Evolutionary conservation across 2,888 invertebrate species (phyloP).

Genomic region (Euplagia quadripunctaria): DNA sequence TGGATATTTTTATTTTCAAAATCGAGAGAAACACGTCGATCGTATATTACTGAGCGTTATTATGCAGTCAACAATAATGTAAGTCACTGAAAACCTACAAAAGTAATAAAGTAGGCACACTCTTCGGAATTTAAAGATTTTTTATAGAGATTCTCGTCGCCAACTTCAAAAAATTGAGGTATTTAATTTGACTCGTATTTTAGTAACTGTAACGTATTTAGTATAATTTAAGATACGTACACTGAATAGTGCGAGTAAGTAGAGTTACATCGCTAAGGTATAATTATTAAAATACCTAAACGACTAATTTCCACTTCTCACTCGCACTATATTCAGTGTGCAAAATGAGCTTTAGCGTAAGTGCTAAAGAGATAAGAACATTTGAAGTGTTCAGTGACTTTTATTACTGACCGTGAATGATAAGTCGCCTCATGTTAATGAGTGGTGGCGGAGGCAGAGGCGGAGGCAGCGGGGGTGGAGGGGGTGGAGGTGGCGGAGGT

Average conservation of each 20-base stretch:
- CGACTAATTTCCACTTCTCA: not conserved
- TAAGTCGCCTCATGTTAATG: too few species aligned
- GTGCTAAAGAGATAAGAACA: not conserved
- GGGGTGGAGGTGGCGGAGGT: slow-evolving; percentile 53
- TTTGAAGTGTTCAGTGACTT: not conserved
- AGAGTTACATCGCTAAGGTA: not conserved
- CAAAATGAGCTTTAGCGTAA: not conserved
- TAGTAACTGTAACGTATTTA: not conserved
- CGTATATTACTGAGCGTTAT: not conserved
- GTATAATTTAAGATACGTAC: not conserved
- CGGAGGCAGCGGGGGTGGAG: not conserved
- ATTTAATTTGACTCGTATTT: slow-evolving; percentile 1
- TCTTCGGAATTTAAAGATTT: not conserved
- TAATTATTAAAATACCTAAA: not conserved
- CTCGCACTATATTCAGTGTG: not conserved
- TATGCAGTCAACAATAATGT: not conserved
- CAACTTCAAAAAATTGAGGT: not conserved
- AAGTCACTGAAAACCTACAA: not conserved
- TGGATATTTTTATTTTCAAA: not conserved
- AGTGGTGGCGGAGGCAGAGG: slow-evolving; percentile 48
- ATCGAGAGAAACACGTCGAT: not conserved
- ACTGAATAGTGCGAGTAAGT: not conserved
- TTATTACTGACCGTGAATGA: too few species aligned
- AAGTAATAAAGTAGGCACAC: not conserved
- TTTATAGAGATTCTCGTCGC: not conserved